Evolutionary conservation across 2,888 invertebrate species (phyloP), one percentile per base, ranked within the genome.

Genomic region (Caenorhabditis doughertyi): DNA sequence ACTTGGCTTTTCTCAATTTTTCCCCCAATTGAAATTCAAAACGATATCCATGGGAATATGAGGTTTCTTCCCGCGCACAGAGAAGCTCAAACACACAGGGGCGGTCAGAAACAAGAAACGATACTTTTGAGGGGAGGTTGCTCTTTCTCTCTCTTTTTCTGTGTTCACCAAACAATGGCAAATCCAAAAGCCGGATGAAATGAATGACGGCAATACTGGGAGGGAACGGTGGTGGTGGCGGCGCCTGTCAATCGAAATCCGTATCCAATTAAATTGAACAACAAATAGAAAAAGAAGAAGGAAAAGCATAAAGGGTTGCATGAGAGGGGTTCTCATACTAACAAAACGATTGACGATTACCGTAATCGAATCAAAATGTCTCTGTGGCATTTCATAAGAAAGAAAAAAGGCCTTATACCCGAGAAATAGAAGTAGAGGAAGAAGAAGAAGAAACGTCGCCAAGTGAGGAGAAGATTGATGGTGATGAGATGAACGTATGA

Each of bases 231-330:
- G n/a, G n/a, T n/a, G n/a, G n/a, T n/a, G n/a, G n/a, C n/a, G n/a
- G n/a, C n/a, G n/a, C 55, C 76, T 77, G 77, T 77, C 77, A 77
- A 77, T 60, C 68, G 77, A 77, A 77, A 77, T 77, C 77, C 77
- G 77, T 77, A 77, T 77, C 68, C 77, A 77, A 77, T 77, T 77
- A 77, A 77, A 77, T 21, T 65, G n/a, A 55, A 55, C 39, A 62
- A 62, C 44, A 44, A 3, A 47, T 3, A 42, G 25, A 23, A 25
- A 51, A 51, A 25, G 42, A 16, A 44, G 21, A 32, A 25, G 35
- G 47, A 65, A 56, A 39, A 55, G 73, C 74, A 44, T 27, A 44
- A 32, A 62, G 16, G n/a, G n/a, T n/a, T n/a, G 21, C 18, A 35
- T 1, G 13, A n/a, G 5, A 44, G 39, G 44, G 56, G 77, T 77